phyloP scores from a whole-genome alignment of 2,797 vertebrate genomes.

The Muscicapa comitata region DNA sequence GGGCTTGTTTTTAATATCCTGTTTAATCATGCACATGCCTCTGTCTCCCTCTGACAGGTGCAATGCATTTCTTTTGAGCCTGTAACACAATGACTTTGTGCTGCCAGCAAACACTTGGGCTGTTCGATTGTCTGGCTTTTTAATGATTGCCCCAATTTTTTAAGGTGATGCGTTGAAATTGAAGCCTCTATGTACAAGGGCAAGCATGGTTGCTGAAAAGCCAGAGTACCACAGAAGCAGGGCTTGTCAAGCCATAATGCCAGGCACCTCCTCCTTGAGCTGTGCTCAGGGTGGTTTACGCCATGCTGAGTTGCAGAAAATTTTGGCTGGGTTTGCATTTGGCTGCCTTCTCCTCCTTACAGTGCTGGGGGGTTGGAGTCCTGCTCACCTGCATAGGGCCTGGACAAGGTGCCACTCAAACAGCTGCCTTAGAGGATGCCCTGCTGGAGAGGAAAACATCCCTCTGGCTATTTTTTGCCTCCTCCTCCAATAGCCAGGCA shows the following conservation, averaged over 20 bases:
- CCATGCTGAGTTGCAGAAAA: background rate
- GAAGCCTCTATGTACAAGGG: background rate
- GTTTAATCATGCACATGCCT: slow-evolving; percentile 17
- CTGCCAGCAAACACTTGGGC: background rate
- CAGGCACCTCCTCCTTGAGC: background rate
- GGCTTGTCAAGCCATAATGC: background rate
- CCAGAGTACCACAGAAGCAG: background rate
- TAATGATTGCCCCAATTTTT: background rate
- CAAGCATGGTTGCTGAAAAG: background rate
- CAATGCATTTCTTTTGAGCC: background rate
- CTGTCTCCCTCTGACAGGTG: slow-evolving; percentile 1
- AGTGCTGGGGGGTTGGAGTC: background rate
- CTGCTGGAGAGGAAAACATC: background rate
- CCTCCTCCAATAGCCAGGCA: background rate
- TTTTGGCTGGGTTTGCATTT: background rate
- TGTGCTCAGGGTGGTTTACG: background rate
- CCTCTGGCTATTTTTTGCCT: background rate
- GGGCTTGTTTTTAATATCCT: slow-evolving; percentile 44
- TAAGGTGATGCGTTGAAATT: background rate
- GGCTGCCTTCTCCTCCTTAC: background rate
- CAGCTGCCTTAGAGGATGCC: background rate
- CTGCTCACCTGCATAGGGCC: fast-evolving
- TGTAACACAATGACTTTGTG: background rate
- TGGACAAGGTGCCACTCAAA: background rate
- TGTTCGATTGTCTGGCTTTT: slow-evolving; percentile 14